These are phyloP conservation scores for Karalla daura DNA, from an alignment of 2,797 vertebrate species.

Conservation along the genomic window DNA sequence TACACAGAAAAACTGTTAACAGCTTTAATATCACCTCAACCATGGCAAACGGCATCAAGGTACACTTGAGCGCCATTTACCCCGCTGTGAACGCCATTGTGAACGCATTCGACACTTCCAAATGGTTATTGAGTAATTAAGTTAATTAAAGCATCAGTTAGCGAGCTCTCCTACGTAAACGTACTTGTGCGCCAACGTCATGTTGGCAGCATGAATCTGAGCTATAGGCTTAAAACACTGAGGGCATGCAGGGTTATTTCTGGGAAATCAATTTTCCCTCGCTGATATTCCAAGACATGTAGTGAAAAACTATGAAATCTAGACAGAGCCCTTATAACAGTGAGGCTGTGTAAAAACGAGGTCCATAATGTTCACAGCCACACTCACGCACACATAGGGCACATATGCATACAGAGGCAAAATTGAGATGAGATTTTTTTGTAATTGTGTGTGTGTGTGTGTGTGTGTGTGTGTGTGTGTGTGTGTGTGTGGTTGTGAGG, in stretches of 20 bases:
- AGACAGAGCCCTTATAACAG: neutral
- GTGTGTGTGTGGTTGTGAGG: neutral
- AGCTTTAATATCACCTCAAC: neutral
- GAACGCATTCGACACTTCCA: neutral
- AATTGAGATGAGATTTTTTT: neutral
- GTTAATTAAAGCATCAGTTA: constrained; percentile 10
- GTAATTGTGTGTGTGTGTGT: no score
- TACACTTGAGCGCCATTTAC: neutral
- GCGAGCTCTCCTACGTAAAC: neutral
- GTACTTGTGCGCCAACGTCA: neutral
- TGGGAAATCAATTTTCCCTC: neutral
- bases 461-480: neutral
- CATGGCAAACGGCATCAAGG: neutral
- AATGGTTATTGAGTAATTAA: neutral
- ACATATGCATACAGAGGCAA: neutral
- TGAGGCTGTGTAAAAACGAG: neutral
- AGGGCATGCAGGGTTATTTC: neutral
- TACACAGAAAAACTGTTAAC: neutral
- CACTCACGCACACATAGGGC: no score
- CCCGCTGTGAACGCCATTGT: neutral
- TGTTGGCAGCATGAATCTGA: neutral
- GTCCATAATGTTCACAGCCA: neutral
- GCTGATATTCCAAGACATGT: constrained; percentile 1
- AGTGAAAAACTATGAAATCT: neutral
- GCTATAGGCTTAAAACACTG: neutral